These are phyloP conservation scores for Polyommatus icarus DNA, from an alignment of 2,888 invertebrate species.

Conservation along the genomic window DNA sequence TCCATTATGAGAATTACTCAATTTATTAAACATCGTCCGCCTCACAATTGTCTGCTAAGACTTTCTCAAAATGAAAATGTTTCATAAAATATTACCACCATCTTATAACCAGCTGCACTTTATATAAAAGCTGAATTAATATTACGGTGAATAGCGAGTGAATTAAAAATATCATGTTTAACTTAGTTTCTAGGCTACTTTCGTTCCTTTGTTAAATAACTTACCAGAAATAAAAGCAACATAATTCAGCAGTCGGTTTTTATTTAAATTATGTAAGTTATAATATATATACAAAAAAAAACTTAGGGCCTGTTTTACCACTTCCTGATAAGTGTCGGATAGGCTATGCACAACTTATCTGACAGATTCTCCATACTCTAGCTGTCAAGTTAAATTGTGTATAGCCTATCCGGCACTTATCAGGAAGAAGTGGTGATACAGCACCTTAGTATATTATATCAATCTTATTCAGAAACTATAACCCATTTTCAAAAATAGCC, in stretches of 20 bases:
- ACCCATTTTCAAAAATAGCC: too few relatives aligned
- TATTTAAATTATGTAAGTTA: too few relatives aligned
- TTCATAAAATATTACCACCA: background rate
- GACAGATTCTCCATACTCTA: too few relatives aligned
- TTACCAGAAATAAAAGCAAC: background rate
- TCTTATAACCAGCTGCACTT: background rate
- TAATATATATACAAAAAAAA: too few relatives aligned
- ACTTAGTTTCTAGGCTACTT: background rate
- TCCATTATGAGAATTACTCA: background rate
- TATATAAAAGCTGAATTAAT: background rate
- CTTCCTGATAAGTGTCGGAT: too few relatives aligned
- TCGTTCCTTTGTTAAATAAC: background rate
- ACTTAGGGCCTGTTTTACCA: too few relatives aligned
- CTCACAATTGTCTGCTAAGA: constrained; percentile 8
- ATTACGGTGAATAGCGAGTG: background rate
- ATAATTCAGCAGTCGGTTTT: background rate
- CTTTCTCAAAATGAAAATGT: constrained; percentile 4
- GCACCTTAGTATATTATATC: too few relatives aligned
- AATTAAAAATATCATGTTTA: background rate
- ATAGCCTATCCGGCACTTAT: too few relatives aligned
- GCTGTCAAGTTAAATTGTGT: too few relatives aligned
- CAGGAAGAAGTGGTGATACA: too few relatives aligned
- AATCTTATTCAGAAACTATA: too few relatives aligned
- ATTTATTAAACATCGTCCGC: background rate
- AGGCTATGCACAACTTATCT: too few relatives aligned